Evolutionary conservation across 2,113 vertebrate genomes (phyloP).

Genomic region (Dissostichus mawsoni): DNA sequence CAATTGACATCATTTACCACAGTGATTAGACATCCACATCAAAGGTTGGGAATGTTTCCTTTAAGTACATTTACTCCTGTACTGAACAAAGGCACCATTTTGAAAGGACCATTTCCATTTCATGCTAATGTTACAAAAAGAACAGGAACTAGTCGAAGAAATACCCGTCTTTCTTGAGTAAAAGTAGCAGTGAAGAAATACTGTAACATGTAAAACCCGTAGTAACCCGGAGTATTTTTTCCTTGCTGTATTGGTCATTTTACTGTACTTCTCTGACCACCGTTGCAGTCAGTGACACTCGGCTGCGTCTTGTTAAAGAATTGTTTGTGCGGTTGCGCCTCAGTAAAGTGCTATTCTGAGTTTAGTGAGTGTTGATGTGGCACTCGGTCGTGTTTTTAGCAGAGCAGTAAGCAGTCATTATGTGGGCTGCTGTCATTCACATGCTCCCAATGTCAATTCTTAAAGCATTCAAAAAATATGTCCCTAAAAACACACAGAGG

Average conservation of each 20-base stretch:
- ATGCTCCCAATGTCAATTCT: constrained; percentile 48
- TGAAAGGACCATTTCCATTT: neutral
- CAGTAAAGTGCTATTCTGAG: constrained; percentile 66
- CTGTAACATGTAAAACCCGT: neutral
- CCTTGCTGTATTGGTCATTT: too few species aligned
- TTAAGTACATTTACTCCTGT: neutral
- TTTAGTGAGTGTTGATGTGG: constrained; percentile 65
- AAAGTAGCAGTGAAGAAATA: neutral
- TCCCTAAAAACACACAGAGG: constrained; percentile 40
- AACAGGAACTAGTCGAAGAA: neutral
- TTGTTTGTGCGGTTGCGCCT: constrained; percentile 48
- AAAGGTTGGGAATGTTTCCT: neutral
- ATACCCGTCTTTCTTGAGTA: neutral
- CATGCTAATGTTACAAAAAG: neutral
- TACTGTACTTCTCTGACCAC: neutral
- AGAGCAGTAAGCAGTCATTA: constrained; percentile 58
- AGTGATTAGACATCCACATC: too few species aligned
- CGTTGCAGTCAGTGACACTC: constrained; percentile 1
- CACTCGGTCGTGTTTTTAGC: constrained; percentile 46
- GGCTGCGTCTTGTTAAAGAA: constrained; percentile 26
- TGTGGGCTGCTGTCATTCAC: constrained; percentile 65
- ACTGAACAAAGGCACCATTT: too few species aligned
- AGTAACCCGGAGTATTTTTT: too few species aligned
- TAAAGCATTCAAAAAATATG: constrained; percentile 46
- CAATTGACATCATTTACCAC: too few species aligned